Evolutionary conservation across 2,113 vertebrate genomes (phyloP), one percentile per base, ranked within the genome.

Genomic region (Stigmatopora argus): DNA sequence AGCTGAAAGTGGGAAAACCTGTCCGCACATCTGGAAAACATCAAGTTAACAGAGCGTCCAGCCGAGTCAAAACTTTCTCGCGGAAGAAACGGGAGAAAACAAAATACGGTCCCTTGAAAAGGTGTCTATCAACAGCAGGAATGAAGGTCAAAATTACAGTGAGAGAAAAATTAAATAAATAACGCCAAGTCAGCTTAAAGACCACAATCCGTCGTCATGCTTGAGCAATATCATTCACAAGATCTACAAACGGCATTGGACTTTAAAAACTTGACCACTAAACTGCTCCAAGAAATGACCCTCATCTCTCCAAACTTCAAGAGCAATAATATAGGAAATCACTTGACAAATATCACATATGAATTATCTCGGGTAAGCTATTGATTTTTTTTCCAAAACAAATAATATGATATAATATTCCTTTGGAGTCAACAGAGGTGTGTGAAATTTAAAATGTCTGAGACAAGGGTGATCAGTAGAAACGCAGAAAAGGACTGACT

Each of bases 21-120:
- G 81, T 83, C 80, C 74, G 79, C 81, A 89, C 90, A 89, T 90
- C 86, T 90, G 90, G 85, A 87, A 86, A 68, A 71, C 79, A 90
- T 91, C 84, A 83, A 81, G 71, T 74, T 56, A 78, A 83, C 80
- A 44, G 69, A 84, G 77, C 71, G 26, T 82, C 82, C 70, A 72
- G 80, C 87, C 84, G 78, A 82, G 71, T 85, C 70, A 64, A 81
- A 86, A 83, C 73, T 63, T 76, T 76, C 71, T 75, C 61, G 35
- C 65, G 21, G 31, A 35, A 61, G 63, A 60, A 46, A 26, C 2
- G 19, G 41, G n/a, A 14, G 0, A 65, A 70, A 70, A 66, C 69
- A 78, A 85, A 56, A 72, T 63, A 62, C 52, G 72, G 71, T 69
- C 64, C 81, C 83, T 82, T 79, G 78, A 89, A 87, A 85, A 79